Conservation (phyloP, 1,140 invertebrate species). For the Listronotus bonariensis region DNA sequence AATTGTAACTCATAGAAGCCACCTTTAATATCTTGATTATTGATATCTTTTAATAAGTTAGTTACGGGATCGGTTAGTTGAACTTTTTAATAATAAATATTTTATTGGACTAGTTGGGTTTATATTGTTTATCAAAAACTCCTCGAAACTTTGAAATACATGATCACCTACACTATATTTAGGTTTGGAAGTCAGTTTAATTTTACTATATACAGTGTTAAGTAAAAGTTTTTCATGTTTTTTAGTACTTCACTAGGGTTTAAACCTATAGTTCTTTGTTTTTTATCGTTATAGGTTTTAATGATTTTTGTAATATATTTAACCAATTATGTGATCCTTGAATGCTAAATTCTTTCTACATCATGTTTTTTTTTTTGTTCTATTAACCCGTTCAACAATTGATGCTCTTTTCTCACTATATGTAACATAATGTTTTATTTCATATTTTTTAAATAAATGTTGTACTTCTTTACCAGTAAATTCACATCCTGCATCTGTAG, state of each 20-base stretch:
- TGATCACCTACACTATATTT: no score
- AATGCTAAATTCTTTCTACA: slow-evolving; percentile 53
- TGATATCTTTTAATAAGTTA: no score
- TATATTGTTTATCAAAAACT: no score
- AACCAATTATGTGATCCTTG: slow-evolving; percentile 49
- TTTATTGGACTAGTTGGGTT: no score
- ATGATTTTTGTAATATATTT: slow-evolving; percentile 45
- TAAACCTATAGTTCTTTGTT: slow-evolving; percentile 50
- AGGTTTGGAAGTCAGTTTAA: no score
- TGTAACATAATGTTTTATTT: slow-evolving; percentile 53
- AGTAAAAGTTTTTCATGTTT: no score
- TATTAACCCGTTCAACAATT: slow-evolving; percentile 56
- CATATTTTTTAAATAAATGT: slow-evolving; percentile 45
- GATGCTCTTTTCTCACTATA: slow-evolving; percentile 53
- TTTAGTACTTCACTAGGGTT: slow-evolving; percentile 43
- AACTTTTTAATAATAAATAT: no score
- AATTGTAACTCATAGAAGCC: no score
- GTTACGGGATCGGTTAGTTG: no score
- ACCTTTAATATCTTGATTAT: no score
- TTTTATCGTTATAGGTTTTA: slow-evolving; percentile 48
- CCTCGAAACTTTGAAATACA: no score
- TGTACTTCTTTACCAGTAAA: slow-evolving; percentile 48
- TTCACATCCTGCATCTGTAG: slow-evolving; percentile 51
- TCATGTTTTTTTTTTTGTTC: slow-evolving; percentile 54
- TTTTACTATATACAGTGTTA: no score